phyloP scores from a whole-genome alignment of 2,797 vertebrate genomes.

The Neoniphon sammara region DNA sequence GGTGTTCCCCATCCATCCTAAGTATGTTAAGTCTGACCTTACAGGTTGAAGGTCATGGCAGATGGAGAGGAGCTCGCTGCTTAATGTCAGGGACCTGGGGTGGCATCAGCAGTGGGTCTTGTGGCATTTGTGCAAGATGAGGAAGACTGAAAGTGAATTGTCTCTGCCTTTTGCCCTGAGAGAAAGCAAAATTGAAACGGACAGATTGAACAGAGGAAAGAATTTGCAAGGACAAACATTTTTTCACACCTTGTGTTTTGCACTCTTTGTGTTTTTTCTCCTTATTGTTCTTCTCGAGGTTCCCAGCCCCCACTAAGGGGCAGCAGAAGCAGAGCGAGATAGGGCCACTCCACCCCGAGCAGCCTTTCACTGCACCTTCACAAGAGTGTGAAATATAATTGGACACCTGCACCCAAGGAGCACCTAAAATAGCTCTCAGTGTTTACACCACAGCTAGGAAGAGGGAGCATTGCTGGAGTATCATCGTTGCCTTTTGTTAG shows the following conservation, averaged over 20 bases:
- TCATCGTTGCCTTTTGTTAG: slow-evolving; percentile 62
- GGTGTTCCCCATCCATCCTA: slow-evolving; percentile 34
- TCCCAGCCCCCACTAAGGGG: slow-evolving; percentile 38
- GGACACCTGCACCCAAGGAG: slow-evolving; percentile 78
- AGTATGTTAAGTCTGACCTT: not conserved
- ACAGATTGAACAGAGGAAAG: not conserved
- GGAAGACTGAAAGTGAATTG: not conserved
- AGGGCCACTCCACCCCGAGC: slow-evolving; percentile 45
- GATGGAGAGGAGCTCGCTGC: slow-evolving; percentile 7
- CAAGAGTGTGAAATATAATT: slow-evolving; percentile 81
- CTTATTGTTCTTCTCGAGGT: slow-evolving; percentile 5
- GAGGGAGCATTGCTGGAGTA: slow-evolving; percentile 46
- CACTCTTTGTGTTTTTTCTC: not conserved
- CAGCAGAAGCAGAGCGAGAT: slow-evolving; percentile 52
- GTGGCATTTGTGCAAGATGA: slow-evolving; percentile 10
- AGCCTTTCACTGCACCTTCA: slow-evolving; percentile 64
- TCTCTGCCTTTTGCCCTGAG: not conserved
- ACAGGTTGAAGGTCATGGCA: slow-evolving; percentile 35
- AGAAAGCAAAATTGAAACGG: not conserved
- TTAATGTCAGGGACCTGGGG: slow-evolving; percentile 30
- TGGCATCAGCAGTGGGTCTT: not conserved
- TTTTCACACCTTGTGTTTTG: not conserved
- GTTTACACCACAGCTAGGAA: slow-evolving; percentile 64
- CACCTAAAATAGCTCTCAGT: slow-evolving; percentile 70
- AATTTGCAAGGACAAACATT: not conserved